Percentiles rank a stretch among this genome's conserved stretches.
These are phyloP conservation scores for Calyptomena viridis DNA, from an alignment of 2,113 vertebrate genomes.

Conservation along the genomic window DNA sequence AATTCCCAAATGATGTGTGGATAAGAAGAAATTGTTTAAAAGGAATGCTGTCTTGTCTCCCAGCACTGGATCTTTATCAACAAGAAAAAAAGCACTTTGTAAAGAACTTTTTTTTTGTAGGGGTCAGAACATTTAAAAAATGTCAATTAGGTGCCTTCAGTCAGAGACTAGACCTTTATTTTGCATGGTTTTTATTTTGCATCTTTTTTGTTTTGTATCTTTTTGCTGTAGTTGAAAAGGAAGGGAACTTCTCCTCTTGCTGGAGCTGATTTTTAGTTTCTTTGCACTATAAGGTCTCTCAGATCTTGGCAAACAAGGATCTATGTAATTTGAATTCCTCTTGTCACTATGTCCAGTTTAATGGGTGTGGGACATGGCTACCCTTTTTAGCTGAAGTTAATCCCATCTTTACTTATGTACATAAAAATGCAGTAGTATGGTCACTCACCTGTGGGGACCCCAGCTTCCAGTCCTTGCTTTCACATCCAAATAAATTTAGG, in stretches of 20 bases:
- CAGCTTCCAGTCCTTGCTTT: neutral
- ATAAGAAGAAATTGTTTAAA: neutral
- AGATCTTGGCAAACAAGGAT: neutral
- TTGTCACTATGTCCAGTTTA: neutral
- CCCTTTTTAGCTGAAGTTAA: neutral
- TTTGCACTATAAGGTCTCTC: neutral
- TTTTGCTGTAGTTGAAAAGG: neutral
- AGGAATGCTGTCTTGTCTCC: neutral
- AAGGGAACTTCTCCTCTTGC: neutral
- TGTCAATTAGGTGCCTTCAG: neutral
- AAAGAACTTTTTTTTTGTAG: neutral
- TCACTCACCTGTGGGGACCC: neutral
- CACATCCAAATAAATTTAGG: neutral
- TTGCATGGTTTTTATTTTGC: neutral
- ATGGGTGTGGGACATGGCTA: neutral
- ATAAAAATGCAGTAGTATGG: neutral
- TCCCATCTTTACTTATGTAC: neutral
- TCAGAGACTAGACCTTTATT: neutral
- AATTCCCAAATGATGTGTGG: neutral
- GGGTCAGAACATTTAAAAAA: neutral
- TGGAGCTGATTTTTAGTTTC: neutral
- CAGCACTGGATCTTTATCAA: neutral
- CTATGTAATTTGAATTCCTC: neutral
- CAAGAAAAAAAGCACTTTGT: neutral
- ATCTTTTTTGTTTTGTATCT: neutral